A percentile compares a stretch with the other conserved stretches of the same genome.
Evolutionary conservation across 2,888 invertebrate species (phyloP).

Genomic region (Neuroscelio doddi): DNA sequence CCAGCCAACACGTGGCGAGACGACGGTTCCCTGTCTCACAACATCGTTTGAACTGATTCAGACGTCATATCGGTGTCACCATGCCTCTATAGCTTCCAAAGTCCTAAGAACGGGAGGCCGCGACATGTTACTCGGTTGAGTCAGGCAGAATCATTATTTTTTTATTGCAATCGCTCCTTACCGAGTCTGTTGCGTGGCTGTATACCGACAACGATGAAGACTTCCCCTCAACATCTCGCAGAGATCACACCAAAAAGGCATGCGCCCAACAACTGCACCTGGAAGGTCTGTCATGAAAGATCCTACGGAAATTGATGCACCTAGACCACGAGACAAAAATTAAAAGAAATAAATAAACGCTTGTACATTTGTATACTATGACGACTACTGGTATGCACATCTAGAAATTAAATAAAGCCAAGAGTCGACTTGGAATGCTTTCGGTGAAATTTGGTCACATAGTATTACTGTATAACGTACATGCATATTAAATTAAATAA

Average conservation of each 20-base stretch:
- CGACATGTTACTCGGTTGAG: conserved; percentile 28
- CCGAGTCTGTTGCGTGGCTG: conserved; percentile 29
- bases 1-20: conserved; percentile 70
- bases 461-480: conserved; percentile 1
- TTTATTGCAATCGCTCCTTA: conserved; percentile 33
- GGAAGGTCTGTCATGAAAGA: background rate
- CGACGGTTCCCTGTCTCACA: conserved; percentile 63
- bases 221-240: background rate
- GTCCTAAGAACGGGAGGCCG: conserved; percentile 19
- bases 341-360: background rate
- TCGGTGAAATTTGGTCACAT: background rate
- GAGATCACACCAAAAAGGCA: background rate
- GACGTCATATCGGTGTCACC: conserved; percentile 35
- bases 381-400: background rate
- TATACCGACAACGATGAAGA: conserved; percentile 13
- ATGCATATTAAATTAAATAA: too few species aligned
- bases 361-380: background rate
- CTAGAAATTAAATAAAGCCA: background rate
- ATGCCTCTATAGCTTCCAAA: conserved; percentile 22
- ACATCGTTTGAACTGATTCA: conserved; percentile 58
- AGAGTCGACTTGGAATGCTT: background rate
- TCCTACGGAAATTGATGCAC: background rate
- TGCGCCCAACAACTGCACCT: too few species aligned
- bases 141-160: conserved; percentile 43
- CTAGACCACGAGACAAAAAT: background rate